Conservation (phyloP, 2,888 invertebrate genomes). For the Caradrina kadenii region DNA sequence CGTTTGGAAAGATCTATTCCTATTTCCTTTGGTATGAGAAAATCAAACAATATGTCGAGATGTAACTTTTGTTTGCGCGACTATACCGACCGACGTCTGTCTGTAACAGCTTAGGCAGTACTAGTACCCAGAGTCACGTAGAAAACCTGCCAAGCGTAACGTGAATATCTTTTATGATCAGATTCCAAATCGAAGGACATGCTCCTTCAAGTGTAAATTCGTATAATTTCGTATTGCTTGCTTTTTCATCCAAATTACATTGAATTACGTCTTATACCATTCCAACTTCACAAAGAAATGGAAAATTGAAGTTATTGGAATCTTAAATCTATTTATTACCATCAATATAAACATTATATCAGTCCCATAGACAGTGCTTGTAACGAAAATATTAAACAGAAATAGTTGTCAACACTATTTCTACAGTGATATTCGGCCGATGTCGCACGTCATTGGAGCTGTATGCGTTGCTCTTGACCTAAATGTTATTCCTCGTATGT, state of each 20-base stretch:
- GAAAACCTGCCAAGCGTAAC: constrained; percentile 59
- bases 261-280: constrained; percentile 18
- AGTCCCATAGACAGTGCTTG: constrained; percentile 38
- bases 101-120: constrained; percentile 36
- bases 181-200: constrained; percentile 54
- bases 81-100: constrained; percentile 21
- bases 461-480: constrained; percentile 61
- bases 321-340: constrained; percentile 9
- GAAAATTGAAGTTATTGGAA: constrained; percentile 1
- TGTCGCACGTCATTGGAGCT: constrained; percentile 41
- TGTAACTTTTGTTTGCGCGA: constrained; percentile 43
- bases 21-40: constrained; percentile 36
- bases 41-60: constrained; percentile 32
- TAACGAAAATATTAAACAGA: constrained; percentile 37
- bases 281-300: constrained; percentile 14
- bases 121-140: constrained; percentile 53
- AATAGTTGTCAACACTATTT: constrained; percentile 51
- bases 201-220: constrained; percentile 51
- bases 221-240: constrained; percentile 34
- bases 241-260: constrained; percentile 43
- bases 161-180: constrained; percentile 57
- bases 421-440: constrained; percentile 34
- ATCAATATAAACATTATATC: constrained; percentile 30
- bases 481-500: constrained; percentile 56
- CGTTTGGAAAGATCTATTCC: constrained; percentile 26